These are phyloP conservation scores for Elachura formosa DNA, from an alignment of 2,113 vertebrate genomes.

Conservation along the genomic window DNA sequence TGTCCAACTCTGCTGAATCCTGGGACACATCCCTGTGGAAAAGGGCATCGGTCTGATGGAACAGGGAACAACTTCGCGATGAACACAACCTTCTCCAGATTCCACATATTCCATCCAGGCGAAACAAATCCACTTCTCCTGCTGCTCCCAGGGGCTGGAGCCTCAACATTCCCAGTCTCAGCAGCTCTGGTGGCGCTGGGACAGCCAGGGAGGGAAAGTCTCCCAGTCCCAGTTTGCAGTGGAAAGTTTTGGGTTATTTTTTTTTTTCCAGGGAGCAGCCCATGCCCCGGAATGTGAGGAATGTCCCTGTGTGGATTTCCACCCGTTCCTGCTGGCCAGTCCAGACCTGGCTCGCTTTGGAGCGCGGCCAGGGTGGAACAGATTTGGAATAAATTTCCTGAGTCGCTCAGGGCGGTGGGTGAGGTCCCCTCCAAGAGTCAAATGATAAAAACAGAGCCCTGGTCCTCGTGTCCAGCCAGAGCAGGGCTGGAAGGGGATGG, in stretches of 20 bases:
- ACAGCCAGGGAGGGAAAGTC: neutral
- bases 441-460: neutral
- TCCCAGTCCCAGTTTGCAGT: neutral
- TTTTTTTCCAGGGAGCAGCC: neutral
- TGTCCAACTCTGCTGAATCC: accelerated
- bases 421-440: neutral
- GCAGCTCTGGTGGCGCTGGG: neutral
- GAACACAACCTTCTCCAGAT: neutral
- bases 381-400: neutral
- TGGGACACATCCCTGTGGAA: neutral
- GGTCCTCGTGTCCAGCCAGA: neutral
- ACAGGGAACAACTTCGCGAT: accelerated
- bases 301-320: conserved; percentile 47
- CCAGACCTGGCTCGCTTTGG: neutral
- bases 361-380: neutral
- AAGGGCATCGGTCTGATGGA: neutral
- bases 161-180: neutral
- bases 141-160: neutral
- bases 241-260: neutral
- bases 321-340: neutral
- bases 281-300: neutral
- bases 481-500: neutral
- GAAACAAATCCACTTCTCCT: neutral
- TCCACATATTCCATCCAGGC: neutral
- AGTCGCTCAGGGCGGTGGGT: neutral